phyloP scores from a whole-genome alignment of 2,113 vertebrate species.

The Tyrannus savana region DNA sequence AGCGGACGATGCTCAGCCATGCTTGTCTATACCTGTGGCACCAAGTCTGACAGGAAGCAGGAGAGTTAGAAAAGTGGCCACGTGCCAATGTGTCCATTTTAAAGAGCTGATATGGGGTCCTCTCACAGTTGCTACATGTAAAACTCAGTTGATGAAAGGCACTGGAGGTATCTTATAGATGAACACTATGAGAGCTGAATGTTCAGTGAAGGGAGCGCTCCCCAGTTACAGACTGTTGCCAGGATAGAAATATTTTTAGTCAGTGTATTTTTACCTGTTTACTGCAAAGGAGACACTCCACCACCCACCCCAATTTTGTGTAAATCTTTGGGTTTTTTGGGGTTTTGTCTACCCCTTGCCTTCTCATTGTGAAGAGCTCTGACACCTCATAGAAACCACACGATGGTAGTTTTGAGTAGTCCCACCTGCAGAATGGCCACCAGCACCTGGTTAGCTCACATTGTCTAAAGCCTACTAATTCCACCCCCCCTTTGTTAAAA shows the following conservation, averaged over 20 bases:
- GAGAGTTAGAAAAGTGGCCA: background rate
- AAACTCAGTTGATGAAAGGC: background rate
- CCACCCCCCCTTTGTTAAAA: background rate
- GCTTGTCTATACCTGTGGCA: background rate
- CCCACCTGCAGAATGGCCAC: slow-evolving; percentile 33
- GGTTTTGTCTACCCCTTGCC: slow-evolving; percentile 8
- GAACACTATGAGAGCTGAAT: background rate
- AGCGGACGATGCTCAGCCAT: accelerated
- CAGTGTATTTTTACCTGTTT: background rate
- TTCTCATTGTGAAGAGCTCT: slow-evolving; percentile 37
- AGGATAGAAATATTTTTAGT: background rate
- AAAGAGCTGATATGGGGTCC: background rate
- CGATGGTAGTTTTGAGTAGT: slow-evolving; percentile 7
- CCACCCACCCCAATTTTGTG: background rate
- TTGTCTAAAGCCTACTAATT: slow-evolving; percentile 22
- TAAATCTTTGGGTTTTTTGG: slow-evolving; percentile 41
- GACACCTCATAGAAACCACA: slow-evolving; percentile 7
- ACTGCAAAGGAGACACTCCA: background rate
- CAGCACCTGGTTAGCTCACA: background rate
- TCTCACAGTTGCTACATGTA: background rate
- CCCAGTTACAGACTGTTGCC: background rate
- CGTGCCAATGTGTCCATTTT: background rate
- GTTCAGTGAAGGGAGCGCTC: background rate
- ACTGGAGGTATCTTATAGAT: background rate
- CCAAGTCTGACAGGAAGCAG: background rate